A percentile compares a stretch with the other conserved stretches of the same genome.
Conservation (phyloP, 30 jellyfish, hydroid and myxozoan genomes). For the Hydractinia symbiolongicarpus region DNA sequence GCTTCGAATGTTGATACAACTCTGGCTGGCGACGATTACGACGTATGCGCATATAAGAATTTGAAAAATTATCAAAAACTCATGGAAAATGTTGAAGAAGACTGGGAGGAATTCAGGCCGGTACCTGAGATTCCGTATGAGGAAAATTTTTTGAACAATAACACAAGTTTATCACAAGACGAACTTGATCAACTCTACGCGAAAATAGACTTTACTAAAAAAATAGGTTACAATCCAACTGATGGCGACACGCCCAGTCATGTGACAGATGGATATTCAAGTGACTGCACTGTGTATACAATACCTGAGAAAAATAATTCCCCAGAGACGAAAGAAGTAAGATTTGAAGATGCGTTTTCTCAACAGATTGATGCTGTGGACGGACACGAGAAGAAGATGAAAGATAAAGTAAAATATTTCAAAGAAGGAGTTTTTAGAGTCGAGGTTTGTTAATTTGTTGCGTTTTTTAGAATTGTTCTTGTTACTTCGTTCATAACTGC, state of each 20-base stretch:
- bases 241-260: neutral
- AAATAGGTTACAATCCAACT: neutral
- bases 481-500: too few relatives aligned
- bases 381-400: too few relatives aligned
- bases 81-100: neutral
- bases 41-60: neutral
- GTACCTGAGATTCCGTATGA: conserved; percentile 64
- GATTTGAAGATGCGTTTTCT: too few relatives aligned
- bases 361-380: too few relatives aligned
- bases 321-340: too few relatives aligned
- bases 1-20: neutral
- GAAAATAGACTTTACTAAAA: conserved; percentile 42
- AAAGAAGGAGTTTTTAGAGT: conserved; percentile 26
- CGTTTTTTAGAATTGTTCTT: neutral
- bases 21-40: neutral
- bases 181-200: conserved; percentile 54
- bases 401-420: neutral
- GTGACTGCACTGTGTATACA: neutral
- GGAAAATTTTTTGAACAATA: conserved; percentile 14
- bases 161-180: conserved; percentile 9
- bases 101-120: conserved; percentile 26
- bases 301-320: neutral
- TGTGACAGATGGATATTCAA: neutral
- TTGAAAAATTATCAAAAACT: neutral
- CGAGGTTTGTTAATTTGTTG: conserved; percentile 3